Base-by-base conservation (phyloP, 2,888 invertebrate genomes). In the Argynnis bischoffii region DNA sequence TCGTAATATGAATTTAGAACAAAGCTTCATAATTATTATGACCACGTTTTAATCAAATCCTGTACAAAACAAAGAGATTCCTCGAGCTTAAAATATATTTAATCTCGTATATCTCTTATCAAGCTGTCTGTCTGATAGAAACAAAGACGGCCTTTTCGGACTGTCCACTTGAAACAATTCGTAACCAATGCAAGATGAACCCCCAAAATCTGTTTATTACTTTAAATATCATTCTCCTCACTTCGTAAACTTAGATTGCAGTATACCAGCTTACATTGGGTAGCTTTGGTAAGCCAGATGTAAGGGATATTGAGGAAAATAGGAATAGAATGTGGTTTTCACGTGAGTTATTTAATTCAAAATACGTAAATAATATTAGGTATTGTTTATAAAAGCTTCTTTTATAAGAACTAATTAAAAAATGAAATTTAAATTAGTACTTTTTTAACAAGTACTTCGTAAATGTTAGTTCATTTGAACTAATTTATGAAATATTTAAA, bases 11-110 rank as follows among this genome's bases (percentile, higher is more conserved):
- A 50, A 61, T 6, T n/a, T 31, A 61, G 14, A 16, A 61, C 60
- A 50, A 61, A 61, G 60, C 60, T 35, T 47, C 51, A 41, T 41
- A 41, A 41, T 61, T 35, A 35, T 50, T 51, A 50, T 61, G 60
- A 61, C 51, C 60, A 61, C 60, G 60, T 61, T 61, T 61, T 61
- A 61, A 61, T 61, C 60, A 61, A 61, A 60, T 60, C 60, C 60
- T 60, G n/a, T 60, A 60, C 60, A 6, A 60, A 31, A 61, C 60
- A 61, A 61, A 61, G 60, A 61, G 50, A 31, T 61, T 61, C 60
- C 35, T 51, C 57, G 57, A 15, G 35, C 35, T 41, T 41, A 41
- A 41, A 41, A 41, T 41, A 41, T 41, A 41, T 41, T 2, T 15
- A 60, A 50, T 50, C 48, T 61, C 60, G 15, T 35, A 61, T 61